Evolutionary conservation across 2,888 invertebrate genomes (phyloP).

Genomic region (Pimpla rufipes): DNA sequence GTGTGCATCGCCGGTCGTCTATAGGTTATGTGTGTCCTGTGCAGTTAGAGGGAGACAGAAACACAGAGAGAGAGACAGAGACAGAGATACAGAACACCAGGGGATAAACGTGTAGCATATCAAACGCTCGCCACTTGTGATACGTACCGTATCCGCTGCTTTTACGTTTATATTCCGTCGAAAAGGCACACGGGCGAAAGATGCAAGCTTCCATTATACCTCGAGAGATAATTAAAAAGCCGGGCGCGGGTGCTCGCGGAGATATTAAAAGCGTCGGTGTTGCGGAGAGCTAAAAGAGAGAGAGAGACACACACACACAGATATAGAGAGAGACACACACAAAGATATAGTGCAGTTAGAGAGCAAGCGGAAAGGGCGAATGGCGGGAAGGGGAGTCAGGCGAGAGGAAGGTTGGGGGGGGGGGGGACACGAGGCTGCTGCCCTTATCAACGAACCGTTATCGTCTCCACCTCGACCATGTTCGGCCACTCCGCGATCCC

Average conservation of each 20-base stretch:
- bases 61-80: background rate
- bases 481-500: conserved; percentile 55
- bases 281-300: conserved; percentile 27
- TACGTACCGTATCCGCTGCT: conserved; percentile 67
- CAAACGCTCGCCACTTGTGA: conserved; percentile 51
- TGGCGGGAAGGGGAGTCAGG: conserved; percentile 12
- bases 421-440: conserved; percentile 26
- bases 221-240: conserved; percentile 83
- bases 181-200: conserved; percentile 72
- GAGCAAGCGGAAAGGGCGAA: conserved; percentile 42
- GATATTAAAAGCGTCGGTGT: conserved; percentile 64
- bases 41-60: background rate
- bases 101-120: conserved; percentile 36
- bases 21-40: background rate
- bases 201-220: conserved; percentile 79
- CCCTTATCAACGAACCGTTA: conserved; percentile 83
- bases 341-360: conserved; percentile 27
- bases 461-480: conserved; percentile 71
- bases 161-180: conserved; percentile 78
- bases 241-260: conserved; percentile 60
- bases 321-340: conserved; percentile 39
- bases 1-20: conserved; percentile 17
- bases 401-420: background rate
- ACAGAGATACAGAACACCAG: conserved; percentile 11
- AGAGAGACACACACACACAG: conserved; percentile 8